phyloP scores from a whole-genome alignment of 2,797 vertebrate genomes.

The Lophius americanus region DNA sequence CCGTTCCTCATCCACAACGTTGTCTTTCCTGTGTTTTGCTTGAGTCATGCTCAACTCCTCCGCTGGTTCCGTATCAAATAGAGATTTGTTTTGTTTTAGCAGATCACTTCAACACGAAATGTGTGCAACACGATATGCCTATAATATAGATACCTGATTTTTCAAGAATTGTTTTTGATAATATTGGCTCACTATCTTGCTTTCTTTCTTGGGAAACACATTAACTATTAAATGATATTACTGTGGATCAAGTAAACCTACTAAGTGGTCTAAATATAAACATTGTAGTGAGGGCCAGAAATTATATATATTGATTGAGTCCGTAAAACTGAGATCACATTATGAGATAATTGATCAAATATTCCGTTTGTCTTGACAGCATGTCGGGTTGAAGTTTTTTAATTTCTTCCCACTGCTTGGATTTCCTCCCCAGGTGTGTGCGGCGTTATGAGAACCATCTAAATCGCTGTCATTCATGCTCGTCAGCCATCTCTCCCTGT shows the following conservation, averaged over 20 bases:
- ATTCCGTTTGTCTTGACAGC: conserved; percentile 8
- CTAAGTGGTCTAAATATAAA: too few relatives aligned
- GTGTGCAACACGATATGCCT: neutral
- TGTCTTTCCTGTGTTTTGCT: conserved; percentile 58
- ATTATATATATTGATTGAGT: neutral
- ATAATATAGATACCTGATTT: neutral
- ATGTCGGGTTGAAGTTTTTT: neutral
- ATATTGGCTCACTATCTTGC: too few relatives aligned
- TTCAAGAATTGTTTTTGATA: too few relatives aligned
- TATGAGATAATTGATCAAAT: conserved; percentile 9
- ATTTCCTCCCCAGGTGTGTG: conserved; percentile 83
- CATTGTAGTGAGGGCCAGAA: too few relatives aligned
- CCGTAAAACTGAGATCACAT: neutral
- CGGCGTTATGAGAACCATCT: conserved; percentile 87
- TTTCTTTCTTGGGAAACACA: too few relatives aligned
- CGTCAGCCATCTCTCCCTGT: conserved; percentile 88
- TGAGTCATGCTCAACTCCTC: conserved; percentile 48
- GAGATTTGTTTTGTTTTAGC: conserved; percentile 20
- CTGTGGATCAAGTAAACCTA: too few relatives aligned
- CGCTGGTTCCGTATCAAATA: conserved; percentile 7
- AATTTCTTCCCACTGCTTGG: conserved; percentile 4
- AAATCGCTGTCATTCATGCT: conserved; percentile 83
- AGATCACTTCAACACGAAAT: neutral
- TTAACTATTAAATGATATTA: too few relatives aligned
- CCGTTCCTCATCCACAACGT: conserved; percentile 44